Conservation (phyloP, 92 coral and sea anemone species). For the Porites evermanni region DNA sequence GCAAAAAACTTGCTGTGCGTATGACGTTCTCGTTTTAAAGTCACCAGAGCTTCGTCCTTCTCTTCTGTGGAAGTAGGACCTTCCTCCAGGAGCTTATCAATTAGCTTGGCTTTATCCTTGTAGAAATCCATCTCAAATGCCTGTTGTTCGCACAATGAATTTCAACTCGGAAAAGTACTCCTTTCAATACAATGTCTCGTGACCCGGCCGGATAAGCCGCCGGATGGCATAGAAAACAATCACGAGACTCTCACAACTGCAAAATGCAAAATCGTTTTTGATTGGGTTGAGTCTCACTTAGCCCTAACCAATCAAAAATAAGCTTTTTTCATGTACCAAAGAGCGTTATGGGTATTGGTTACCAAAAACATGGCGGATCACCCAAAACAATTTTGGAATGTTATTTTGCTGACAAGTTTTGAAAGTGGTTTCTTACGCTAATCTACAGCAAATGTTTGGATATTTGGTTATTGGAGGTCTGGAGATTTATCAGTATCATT, state of each 20-base stretch:
- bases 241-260: neutral
- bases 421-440: neutral
- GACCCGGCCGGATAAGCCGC: too few relatives aligned
- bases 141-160: neutral
- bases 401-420: neutral
- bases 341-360: conserved; percentile 38
- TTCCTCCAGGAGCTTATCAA: neutral
- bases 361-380: conserved; percentile 46
- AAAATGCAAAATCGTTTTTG: neutral
- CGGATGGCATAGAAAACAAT: too few relatives aligned
- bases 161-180: too few relatives aligned
- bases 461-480: neutral
- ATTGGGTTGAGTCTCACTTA: neutral
- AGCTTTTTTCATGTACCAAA: conserved; percentile 1
- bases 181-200: too few relatives aligned
- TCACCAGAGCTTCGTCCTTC: neutral
- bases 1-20: too few relatives aligned
- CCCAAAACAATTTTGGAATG: conserved; percentile 33
- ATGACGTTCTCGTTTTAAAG: too few relatives aligned
- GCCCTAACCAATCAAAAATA: conserved; percentile 7
- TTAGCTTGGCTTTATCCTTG: conserved; percentile 24
- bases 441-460: neutral
- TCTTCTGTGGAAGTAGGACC: neutral
- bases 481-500: neutral
- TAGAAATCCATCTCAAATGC: neutral